Evolutionary conservation across 1,140 invertebrate species (phyloP).

Genomic region (Temnothorax nylanderi): DNA sequence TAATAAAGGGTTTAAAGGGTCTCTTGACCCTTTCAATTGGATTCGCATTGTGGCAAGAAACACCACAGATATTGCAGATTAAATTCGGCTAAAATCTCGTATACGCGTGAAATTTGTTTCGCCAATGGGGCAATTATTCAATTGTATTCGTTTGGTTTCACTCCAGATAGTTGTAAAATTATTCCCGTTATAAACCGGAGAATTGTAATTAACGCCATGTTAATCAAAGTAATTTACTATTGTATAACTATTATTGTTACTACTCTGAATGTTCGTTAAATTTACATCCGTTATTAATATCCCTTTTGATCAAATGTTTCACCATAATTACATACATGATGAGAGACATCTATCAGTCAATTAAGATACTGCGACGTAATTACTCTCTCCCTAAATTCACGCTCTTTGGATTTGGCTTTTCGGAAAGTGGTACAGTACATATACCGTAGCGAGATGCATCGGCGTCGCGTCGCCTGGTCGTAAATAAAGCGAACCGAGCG

Average conservation of each 20-base stretch:
- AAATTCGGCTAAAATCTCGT: neutral
- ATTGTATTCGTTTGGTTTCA: neutral
- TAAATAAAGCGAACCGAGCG: slow-evolving; percentile 53
- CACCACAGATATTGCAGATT: neutral
- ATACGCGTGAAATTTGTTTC: slow-evolving; percentile 23
- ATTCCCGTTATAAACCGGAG: neutral
- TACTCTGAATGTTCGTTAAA: neutral
- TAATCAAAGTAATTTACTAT: slow-evolving; percentile 22
- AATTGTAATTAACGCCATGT: slow-evolving; percentile 19
- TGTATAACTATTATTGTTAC: neutral
- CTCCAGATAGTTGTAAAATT: slow-evolving; percentile 30
- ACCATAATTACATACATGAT: neutral
- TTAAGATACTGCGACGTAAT: slow-evolving; percentile 33
- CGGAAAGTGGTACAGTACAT: neutral
- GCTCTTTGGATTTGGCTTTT: slow-evolving; percentile 43
- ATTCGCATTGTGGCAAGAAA: neutral
- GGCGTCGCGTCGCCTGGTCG: slow-evolving; percentile 27
- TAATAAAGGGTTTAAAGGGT: neutral
- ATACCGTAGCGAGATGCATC: slow-evolving; percentile 25
- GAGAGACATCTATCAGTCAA: slow-evolving; percentile 26
- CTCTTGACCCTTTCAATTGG: neutral
- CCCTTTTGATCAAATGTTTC: slow-evolving; percentile 4
- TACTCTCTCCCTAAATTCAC: slow-evolving; percentile 41
- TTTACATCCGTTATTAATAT: neutral
- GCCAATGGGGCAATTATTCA: slow-evolving; percentile 15